phyloP scores from a whole-genome alignment of 2,888 invertebrate genomes.

The Acronicta psi region DNA sequence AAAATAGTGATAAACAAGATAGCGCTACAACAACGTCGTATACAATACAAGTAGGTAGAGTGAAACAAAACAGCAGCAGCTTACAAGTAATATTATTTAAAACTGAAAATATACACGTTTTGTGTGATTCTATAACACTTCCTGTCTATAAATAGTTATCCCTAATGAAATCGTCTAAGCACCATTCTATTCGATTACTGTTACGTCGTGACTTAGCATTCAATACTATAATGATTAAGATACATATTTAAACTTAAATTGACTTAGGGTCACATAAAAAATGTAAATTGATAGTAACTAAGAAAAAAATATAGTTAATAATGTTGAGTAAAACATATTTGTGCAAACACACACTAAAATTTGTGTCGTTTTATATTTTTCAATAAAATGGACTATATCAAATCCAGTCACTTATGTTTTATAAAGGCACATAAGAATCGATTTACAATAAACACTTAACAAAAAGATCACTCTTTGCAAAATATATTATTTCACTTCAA shows the following conservation, averaged over 20 bases:
- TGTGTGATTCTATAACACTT: slow-evolving; percentile 72
- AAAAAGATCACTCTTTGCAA: slow-evolving; percentile 70
- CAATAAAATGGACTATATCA: slow-evolving; percentile 80
- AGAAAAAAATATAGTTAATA: slow-evolving; percentile 74
- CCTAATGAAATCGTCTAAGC: slow-evolving; percentile 86
- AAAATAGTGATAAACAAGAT: slow-evolving; percentile 66
- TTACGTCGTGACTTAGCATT: slow-evolving; percentile 84
- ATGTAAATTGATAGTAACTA: slow-evolving; percentile 76
- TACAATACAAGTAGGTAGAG: slow-evolving; percentile 64
- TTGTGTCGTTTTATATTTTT: slow-evolving; percentile 75
- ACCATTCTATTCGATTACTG: slow-evolving; percentile 89
- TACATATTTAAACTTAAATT: slow-evolving; percentile 80
- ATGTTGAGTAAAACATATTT: slow-evolving; percentile 81
- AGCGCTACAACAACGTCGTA: slow-evolving; percentile 56
- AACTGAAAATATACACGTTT: slow-evolving; percentile 69
- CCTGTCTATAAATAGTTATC: slow-evolving; percentile 80
- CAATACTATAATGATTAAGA: slow-evolving; percentile 81
- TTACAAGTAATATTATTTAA: slow-evolving; percentile 51
- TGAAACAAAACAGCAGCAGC: slow-evolving; percentile 55
- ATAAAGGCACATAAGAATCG: slow-evolving; percentile 87
- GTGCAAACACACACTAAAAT: slow-evolving; percentile 83
- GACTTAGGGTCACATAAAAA: slow-evolving; percentile 80
- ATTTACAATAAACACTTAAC: slow-evolving; percentile 80
- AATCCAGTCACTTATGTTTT: slow-evolving; percentile 83
- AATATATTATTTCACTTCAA: slow-evolving; percentile 65